Evolutionary conservation across 23 tunicate genomes (phyloP).

Genomic region (Halocynthia roretzi): DNA sequence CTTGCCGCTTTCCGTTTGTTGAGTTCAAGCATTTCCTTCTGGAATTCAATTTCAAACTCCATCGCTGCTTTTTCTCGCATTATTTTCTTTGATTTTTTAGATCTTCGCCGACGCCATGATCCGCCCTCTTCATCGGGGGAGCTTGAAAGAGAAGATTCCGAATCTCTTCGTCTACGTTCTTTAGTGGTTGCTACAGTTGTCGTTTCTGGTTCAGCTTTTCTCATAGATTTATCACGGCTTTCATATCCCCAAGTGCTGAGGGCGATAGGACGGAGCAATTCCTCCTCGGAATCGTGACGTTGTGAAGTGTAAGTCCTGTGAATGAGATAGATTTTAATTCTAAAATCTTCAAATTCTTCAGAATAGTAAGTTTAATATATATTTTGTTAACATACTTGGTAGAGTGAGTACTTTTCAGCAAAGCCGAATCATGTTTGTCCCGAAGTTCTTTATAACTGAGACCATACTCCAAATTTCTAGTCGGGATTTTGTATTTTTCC

Average conservation of each 20-base stretch:
- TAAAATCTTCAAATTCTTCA: neutral
- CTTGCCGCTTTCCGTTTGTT: slow-evolving; percentile 19
- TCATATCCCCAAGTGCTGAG: slow-evolving; percentile 88
- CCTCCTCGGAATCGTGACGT: slow-evolving; percentile 87
- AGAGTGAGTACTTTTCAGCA: neutral
- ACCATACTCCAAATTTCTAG: slow-evolving; percentile 17
- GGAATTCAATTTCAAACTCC: slow-evolving; percentile 37
- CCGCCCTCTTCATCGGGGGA: slow-evolving; percentile 48
- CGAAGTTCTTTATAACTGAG: slow-evolving; percentile 34
- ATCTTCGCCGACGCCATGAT: slow-evolving; percentile 35
- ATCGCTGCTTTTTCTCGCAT: slow-evolving; percentile 15
- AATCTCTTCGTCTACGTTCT: slow-evolving; percentile 14
- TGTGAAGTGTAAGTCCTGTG: neutral
- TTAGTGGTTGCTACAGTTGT: neutral
- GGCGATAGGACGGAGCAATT: slow-evolving; percentile 58
- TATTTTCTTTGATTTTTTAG: neutral
- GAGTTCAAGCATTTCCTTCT: slow-evolving; percentile 23
- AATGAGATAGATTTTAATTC: neutral
- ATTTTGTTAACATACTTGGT: too few relatives aligned
- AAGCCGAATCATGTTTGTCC: slow-evolving; percentile 40
- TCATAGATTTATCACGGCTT: neutral
- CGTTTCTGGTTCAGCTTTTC: neutral
- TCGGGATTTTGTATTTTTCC: slow-evolving; percentile 21
- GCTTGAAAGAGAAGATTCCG: slow-evolving; percentile 15
- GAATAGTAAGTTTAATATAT: too few relatives aligned